Percentiles rank a stretch among this genome's conserved stretches.
Evolutionary conservation across 30 jellyfish, hydroid and myxozoan genomes (phyloP).

Genomic region (Aurelia sp.): DNA sequence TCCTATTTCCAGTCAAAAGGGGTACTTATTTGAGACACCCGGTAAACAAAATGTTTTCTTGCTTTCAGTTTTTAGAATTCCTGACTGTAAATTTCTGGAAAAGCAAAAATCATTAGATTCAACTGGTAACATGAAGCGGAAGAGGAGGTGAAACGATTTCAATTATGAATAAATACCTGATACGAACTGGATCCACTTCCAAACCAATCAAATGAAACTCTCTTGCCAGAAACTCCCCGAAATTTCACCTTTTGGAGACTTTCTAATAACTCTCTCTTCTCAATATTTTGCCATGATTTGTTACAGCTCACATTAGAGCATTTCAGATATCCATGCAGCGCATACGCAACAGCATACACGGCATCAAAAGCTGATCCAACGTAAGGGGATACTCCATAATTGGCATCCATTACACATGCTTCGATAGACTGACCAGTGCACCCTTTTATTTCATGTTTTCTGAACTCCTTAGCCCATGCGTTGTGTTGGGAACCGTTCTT

Average conservation of each 20-base stretch:
- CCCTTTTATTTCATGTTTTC: slow-evolving; percentile 2
- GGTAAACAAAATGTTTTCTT: too few species aligned
- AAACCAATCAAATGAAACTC: slow-evolving; percentile 41
- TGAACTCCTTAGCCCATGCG: slow-evolving; percentile 50
- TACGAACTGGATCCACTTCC: slow-evolving; percentile 50
- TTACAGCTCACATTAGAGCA: slow-evolving; percentile 56
- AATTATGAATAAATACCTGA: slow-evolving; percentile 15
- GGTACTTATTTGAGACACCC: too few species aligned
- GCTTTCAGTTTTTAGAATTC: too few species aligned
- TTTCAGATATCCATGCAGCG: slow-evolving; percentile 60
- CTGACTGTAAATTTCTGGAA: too few species aligned
- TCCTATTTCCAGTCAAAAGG: too few species aligned
- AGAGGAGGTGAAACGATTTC: too few species aligned
- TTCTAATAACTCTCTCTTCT: slow-evolving; percentile 3
- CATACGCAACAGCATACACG: slow-evolving; percentile 87
- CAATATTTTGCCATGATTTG: background rate
- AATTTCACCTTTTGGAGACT: slow-evolving; percentile 40
- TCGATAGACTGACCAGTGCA: slow-evolving; percentile 24
- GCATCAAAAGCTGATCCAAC: slow-evolving; percentile 81
- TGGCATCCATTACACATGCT: slow-evolving; percentile 27
- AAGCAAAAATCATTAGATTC: too few species aligned
- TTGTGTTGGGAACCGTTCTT: slow-evolving; percentile 10
- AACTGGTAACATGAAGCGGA: too few species aligned
- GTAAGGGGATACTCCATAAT: slow-evolving; percentile 59
- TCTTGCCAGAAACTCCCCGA: slow-evolving; percentile 41